phyloP scores from a whole-genome alignment of 2,797 vertebrate genomes.

The Dromococcyx pavoninus region DNA sequence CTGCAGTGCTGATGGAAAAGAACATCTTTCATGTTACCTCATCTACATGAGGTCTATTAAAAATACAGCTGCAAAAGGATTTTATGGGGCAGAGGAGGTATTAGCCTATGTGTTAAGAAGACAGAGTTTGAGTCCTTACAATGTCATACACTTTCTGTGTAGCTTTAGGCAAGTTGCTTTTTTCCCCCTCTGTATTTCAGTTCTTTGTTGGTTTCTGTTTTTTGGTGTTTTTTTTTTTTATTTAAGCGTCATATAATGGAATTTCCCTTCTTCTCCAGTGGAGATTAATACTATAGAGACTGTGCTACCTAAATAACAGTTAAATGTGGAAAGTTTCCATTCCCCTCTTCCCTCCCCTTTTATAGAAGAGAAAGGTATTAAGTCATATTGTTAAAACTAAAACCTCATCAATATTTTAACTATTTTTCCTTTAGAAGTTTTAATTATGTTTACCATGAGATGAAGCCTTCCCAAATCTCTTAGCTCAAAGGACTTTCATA shows the following conservation, averaged over 20 bases:
- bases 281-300: background rate
- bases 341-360: background rate
- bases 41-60: background rate
- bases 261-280: background rate
- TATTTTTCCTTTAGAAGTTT: background rate
- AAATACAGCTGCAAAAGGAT: conserved; percentile 3
- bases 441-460: background rate
- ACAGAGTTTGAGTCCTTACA: background rate
- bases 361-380: background rate
- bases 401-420: background rate
- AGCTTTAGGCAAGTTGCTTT: background rate
- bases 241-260: background rate
- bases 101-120: background rate
- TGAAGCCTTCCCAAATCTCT: background rate
- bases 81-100: background rate
- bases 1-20: background rate
- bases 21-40: background rate
- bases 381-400: background rate
- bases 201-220: background rate
- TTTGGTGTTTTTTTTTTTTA: background rate
- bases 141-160: background rate
- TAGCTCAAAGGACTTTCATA: background rate
- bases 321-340: background rate
- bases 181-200: background rate
- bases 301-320: background rate